phyloP scores from a whole-genome alignment of 1,140 invertebrate genomes.

The Calycopis cecrops region DNA sequence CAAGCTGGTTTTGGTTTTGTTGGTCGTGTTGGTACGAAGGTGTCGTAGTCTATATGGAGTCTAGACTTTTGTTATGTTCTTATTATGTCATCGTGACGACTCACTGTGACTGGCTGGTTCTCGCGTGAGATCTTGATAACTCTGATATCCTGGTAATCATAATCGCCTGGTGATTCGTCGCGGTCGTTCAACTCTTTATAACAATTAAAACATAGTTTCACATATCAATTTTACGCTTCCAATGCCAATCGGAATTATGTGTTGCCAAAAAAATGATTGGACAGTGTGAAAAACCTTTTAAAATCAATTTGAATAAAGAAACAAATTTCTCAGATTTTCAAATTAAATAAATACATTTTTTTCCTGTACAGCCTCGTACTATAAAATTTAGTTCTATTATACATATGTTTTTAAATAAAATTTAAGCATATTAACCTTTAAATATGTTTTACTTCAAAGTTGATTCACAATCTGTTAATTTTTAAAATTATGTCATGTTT shows the following conservation, averaged over 20 bases:
- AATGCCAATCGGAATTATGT: not conserved
- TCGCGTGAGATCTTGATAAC: constrained; percentile 5
- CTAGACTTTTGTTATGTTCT: constrained; percentile 6
- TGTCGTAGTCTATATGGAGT: not conserved
- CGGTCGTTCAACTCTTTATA: constrained; percentile 11
- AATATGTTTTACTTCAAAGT: too few relatives aligned
- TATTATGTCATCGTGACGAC: constrained; percentile 1
- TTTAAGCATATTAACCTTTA: too few relatives aligned
- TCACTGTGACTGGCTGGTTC: not conserved
- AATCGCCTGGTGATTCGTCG: constrained; percentile 6
- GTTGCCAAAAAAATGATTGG: too few relatives aligned
- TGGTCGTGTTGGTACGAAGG: not conserved
- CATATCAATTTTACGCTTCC: constrained; percentile 6
- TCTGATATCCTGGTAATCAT: constrained; percentile 9
- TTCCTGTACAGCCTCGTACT: too few relatives aligned
- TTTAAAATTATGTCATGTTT: too few relatives aligned
- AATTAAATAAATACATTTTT: too few relatives aligned
- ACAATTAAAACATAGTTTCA: constrained; percentile 7
- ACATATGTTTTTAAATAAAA: too few relatives aligned
- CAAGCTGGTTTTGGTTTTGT: constrained; percentile 1
- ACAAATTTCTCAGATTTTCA: too few relatives aligned
- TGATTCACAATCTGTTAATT: too few relatives aligned
- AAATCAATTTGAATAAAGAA: too few relatives aligned
- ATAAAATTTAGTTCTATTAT: too few relatives aligned
- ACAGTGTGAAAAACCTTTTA: too few relatives aligned